Evolutionary conservation across 2,888 invertebrate species (phyloP).

Genomic region (Euplexia lucipara): DNA sequence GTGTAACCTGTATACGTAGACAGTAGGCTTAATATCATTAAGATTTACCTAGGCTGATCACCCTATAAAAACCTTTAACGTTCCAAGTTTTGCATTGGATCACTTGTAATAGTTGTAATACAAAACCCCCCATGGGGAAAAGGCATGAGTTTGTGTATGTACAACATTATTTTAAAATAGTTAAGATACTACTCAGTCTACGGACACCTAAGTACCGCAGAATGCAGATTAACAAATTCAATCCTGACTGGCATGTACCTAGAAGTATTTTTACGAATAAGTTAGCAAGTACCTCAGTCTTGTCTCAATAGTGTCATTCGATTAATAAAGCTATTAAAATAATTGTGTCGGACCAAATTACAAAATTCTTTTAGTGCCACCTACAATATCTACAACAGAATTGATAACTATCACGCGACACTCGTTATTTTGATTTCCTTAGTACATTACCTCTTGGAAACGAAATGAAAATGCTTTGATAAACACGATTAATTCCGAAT

Average conservation of each 20-base stretch:
- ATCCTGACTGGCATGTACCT: slow-evolving; percentile 1
- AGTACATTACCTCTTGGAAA: slow-evolving; percentile 75
- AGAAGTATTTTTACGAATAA: slow-evolving; percentile 7
- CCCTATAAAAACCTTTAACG: too few relatives aligned
- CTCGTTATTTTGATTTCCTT: slow-evolving; percentile 87
- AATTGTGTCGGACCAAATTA: slow-evolving; percentile 75
- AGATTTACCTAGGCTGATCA: too few relatives aligned
- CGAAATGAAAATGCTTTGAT: slow-evolving; percentile 81
- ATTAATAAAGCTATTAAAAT: slow-evolving; percentile 71
- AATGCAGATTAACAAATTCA: slow-evolving; percentile 8
- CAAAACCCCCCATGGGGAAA: too few relatives aligned
- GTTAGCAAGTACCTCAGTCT: slow-evolving; percentile 28
- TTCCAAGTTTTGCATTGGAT: too few relatives aligned
- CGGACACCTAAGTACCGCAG: too few relatives aligned
- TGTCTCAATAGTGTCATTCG: slow-evolving; percentile 36
- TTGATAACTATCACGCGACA: slow-evolving; percentile 82
- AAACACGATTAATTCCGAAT: slow-evolving; percentile 82
- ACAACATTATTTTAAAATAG: too few relatives aligned
- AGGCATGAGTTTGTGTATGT: too few relatives aligned
- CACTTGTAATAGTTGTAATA: too few relatives aligned
- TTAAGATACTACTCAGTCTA: too few relatives aligned
- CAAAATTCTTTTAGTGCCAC: slow-evolving; percentile 77
- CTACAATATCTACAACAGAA: slow-evolving; percentile 66
- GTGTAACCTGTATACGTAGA: too few relatives aligned
- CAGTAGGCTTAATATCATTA: too few relatives aligned